Evolutionary conservation across 1,140 invertebrate genomes (phyloP), one percentile per base, ranked within the genome.

Genomic region (Pogonomyrmex californicus): DNA sequence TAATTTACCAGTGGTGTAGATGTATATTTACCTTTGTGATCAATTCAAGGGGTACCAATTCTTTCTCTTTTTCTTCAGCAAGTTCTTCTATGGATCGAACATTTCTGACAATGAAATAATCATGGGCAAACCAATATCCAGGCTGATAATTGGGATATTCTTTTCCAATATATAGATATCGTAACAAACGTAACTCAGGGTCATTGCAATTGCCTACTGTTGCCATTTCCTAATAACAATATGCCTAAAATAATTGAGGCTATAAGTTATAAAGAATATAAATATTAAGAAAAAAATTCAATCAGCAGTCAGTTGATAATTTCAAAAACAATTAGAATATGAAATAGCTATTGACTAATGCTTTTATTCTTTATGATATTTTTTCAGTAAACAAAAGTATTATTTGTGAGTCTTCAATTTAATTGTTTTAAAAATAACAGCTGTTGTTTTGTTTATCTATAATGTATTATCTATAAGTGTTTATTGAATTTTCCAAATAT

Each of bases 141-240:
- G 96, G 96, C 78, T 95, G 96, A 88, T 96, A 96, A 81, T 95
- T 95, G 0, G 95, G 95, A 66, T 95, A 90, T 89, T 96, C 96
- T 92, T 95, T 96, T 12, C 96, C 96, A 85, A 96, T 94, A 60
- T 96, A 96, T 12, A 96, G 90, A 90, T 94, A 96, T 65, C 95
- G 93, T 56, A 90, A 93, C 63, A 96, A 87, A 41, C 94, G 94
- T 86, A 86, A 76, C 47, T 94, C 91, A 68, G 90, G 86, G 41
- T 82, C 87, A 12, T 81, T 63, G 41, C 23, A 3, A 62, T 58
- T 47, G 73, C 62, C 56, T 47, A 85, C 77, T 41, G 30, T 47
- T 47, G 87, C 88, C 90, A 91, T 91, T 75, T 91, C 65, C 78
- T 33, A 70, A 51, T 17, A 56, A 68, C 36, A 70, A 41, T 44